Base-by-base conservation (phyloP, 1,140 invertebrate species). In the Centruroides sculpturatus region DNA sequence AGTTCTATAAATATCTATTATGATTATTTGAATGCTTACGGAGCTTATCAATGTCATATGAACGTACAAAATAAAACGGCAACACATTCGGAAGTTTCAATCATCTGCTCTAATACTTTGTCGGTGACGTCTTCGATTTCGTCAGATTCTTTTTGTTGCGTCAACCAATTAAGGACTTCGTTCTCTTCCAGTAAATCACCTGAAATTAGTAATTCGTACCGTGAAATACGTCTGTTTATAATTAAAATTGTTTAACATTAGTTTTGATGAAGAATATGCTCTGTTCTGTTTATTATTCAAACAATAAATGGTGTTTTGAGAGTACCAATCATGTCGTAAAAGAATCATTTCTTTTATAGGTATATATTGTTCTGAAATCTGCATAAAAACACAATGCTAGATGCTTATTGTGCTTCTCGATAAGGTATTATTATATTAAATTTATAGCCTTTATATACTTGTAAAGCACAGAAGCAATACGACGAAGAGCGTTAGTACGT, bases 21-120 rank as follows among this genome's bases (percentile, higher is more conserved):
- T 41, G 41, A 41, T 41, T 41, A 41, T 41, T 41, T 41, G 41
- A 41, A 41, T 41, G 41, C 41, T 41, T 41, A 41, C 41, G 41
- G 41, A 41, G 41, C 41, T 41, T 41, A 41, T 41, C 41, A 23
- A 56, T 41, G 12, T 46, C 5, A 46, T 56, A 64, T 47, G 34
- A 36, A 82, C 87, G 81, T 82, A 93, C 90, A 92, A 75, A 93
- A 93, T 54, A 94, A 75, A 67, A 94, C 89, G 59, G 89, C 89
- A 64, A 93, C 77, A 77, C 91, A 93, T 75, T 93, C 89, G 72
- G 89, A 89, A 47, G 85, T 86, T 71, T 87, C 86, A 66, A 93
- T 92, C 73, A 89, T 89, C 69, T 89, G 85, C 69, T 83, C 82
- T 10, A 94, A 64, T 9, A 72, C 69, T 51, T 69, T 66, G 5